Evolutionary conservation across 2,888 invertebrate species (phyloP).

Genomic region (Xylophagus ater): DNA sequence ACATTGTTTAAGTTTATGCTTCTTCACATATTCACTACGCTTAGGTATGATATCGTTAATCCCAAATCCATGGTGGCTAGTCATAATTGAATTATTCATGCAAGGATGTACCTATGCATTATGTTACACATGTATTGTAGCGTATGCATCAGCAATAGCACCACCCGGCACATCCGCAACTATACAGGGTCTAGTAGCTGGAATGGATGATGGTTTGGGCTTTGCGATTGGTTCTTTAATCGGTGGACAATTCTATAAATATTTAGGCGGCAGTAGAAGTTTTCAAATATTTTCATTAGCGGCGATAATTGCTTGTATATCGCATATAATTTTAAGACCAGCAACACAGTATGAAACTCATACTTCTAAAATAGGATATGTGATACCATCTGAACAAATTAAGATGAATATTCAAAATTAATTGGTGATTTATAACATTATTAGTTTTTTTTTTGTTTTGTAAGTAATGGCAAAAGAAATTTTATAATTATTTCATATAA

Average conservation of each 20-base stretch:
- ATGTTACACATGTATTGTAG: constrained; percentile 71
- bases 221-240: constrained; percentile 64
- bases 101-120: constrained; percentile 82
- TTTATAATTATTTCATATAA: no score
- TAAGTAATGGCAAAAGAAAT: no score
- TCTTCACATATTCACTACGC: constrained; percentile 63
- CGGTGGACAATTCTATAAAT: constrained; percentile 58
- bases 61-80: constrained; percentile 69
- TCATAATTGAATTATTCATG: constrained; percentile 67
- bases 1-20: constrained; percentile 63
- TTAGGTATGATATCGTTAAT: constrained; percentile 65
- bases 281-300: constrained; percentile 41
- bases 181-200: constrained; percentile 73
- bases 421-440: no score
- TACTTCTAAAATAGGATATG: constrained; percentile 7
- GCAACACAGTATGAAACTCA: constrained; percentile 26
- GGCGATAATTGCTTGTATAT: constrained; percentile 33
- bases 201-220: constrained; percentile 76
- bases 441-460: no score
- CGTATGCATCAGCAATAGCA: constrained; percentile 53
- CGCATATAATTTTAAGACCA: constrained; percentile 34
- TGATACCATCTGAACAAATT: constrained; percentile 15
- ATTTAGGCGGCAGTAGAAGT: constrained; percentile 48
- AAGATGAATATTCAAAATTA: no score
- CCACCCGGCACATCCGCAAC: constrained; percentile 70